Conservation (phyloP, 2,797 vertebrate species). For the Cercopithecus diana region DNA sequence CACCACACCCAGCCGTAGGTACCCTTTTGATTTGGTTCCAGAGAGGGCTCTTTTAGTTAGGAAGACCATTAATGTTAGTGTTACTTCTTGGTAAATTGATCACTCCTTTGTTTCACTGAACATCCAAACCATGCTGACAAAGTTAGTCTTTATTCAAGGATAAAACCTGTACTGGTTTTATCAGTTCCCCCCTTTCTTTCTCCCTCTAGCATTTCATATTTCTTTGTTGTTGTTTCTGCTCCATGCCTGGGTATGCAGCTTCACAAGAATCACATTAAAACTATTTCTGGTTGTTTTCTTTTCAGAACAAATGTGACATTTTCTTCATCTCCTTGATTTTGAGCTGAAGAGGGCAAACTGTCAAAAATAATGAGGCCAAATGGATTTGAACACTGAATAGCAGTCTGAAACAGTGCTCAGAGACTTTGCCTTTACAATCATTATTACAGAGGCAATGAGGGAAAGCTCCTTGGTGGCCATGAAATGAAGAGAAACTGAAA, state of each 20-base stretch:
- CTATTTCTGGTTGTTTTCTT: slow-evolving; percentile 57
- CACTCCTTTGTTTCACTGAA: neutral
- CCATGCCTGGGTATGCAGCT: neutral
- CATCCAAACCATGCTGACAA: neutral
- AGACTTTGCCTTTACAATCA: slow-evolving; percentile 39
- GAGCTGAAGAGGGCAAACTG: slow-evolving; percentile 57
- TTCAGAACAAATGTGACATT: slow-evolving; percentile 62
- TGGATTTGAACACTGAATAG: slow-evolving; percentile 38
- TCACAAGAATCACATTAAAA: slow-evolving; percentile 47
- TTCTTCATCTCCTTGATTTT: slow-evolving; percentile 54
- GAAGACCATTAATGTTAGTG: neutral
- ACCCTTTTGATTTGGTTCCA: neutral
- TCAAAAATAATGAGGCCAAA: slow-evolving; percentile 62
- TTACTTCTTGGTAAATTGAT: neutral
- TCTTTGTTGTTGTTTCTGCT: slow-evolving; percentile 49
- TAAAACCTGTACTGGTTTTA: slow-evolving; percentile 7
- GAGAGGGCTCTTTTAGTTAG: neutral
- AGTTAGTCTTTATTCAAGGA: slow-evolving; percentile 32
- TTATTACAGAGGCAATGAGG: slow-evolving; percentile 34
- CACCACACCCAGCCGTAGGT: neutral
- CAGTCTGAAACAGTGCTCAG: slow-evolving; percentile 29
- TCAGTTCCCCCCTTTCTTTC: neutral
- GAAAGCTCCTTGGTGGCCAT: neutral
- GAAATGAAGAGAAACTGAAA: slow-evolving; percentile 47
- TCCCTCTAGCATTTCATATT: neutral